phyloP scores from a whole-genome alignment of 2,888 invertebrate genomes.

The Sicus ferrugineus region DNA sequence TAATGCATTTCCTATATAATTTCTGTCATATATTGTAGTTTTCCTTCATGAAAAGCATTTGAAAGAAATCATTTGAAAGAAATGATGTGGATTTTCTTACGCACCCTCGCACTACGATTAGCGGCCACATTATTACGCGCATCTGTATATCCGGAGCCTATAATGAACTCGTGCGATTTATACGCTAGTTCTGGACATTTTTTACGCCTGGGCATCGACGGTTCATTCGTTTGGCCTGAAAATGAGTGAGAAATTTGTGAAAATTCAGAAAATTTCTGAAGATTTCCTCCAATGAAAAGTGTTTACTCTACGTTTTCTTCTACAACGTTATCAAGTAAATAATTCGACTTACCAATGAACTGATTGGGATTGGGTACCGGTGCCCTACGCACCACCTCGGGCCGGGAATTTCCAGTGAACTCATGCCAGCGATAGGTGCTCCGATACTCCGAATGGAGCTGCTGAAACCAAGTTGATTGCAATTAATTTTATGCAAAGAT shows the following conservation, averaged over 20 bases:
- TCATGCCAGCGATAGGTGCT: constrained; percentile 96
- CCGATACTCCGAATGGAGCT: constrained; percentile 94
- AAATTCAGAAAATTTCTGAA: too few relatives aligned
- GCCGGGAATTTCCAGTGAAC: constrained; percentile 79
- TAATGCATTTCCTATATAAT: too few relatives aligned
- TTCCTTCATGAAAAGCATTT: too few relatives aligned
- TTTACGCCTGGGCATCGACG: constrained; percentile 85
- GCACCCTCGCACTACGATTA: constrained; percentile 63
- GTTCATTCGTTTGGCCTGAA: constrained; percentile 73
- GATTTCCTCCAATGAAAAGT: too few relatives aligned
- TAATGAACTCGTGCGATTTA: constrained; percentile 83
- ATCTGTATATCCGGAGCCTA: constrained; percentile 70
- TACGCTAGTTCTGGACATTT: constrained; percentile 89
- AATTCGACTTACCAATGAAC: constrained; percentile 58
- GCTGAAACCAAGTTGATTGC: constrained; percentile 63
- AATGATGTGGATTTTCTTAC: too few relatives aligned
- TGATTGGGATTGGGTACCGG: constrained; percentile 68
- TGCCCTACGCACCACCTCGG: constrained; percentile 74
- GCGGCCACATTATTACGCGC: constrained; percentile 64
- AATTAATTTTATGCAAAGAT: too few relatives aligned
- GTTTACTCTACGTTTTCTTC: too few relatives aligned
- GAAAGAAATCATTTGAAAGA: too few relatives aligned
- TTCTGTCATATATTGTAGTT: too few relatives aligned
- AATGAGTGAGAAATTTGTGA: too few relatives aligned
- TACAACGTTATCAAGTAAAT: too few relatives aligned